A percentile compares a stretch with the other conserved stretches of the same genome.
phyloP scores from a whole-genome alignment of 1,140 invertebrate genomes.

The Eumeta japonica region DNA sequence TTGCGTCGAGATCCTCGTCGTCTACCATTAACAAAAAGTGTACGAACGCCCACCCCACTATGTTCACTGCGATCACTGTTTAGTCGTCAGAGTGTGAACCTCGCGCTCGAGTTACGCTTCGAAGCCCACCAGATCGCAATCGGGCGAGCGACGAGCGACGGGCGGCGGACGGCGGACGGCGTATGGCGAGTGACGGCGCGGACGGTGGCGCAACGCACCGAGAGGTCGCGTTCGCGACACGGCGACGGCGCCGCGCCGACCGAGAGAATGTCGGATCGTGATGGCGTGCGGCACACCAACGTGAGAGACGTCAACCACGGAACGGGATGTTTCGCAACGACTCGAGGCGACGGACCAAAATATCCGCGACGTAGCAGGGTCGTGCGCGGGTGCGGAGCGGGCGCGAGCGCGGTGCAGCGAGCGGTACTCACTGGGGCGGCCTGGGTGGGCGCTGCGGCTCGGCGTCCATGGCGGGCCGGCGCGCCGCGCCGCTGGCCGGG shows the following conservation, averaged over 20 bases:
- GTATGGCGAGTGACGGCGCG: conserved; percentile 14
- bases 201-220: conserved; percentile 18
- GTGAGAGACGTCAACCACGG: conserved; percentile 21
- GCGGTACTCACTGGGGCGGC: conserved; percentile 51
- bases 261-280: conserved; percentile 30
- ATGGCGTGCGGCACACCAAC: conserved; percentile 34
- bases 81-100: too few relatives aligned
- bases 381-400: conserved; percentile 21
- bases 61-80: too few relatives aligned
- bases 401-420: conserved; percentile 17
- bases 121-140: too few relatives aligned
- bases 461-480: conserved; percentile 45
- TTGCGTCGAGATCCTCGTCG: too few relatives aligned
- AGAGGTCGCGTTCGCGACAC: conserved; percentile 30
- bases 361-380: conserved; percentile 32
- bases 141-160: conserved; percentile 22
- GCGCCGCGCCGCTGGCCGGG: conserved; percentile 12
- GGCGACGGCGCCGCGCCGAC: conserved; percentile 30
- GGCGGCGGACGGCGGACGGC: conserved; percentile 29
- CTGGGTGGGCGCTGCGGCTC: conserved; percentile 48
- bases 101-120: too few relatives aligned
- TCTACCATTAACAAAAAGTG: too few relatives aligned
- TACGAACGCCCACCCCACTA: too few relatives aligned
- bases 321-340: conserved; percentile 45
- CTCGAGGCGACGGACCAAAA: conserved; percentile 44